Evolutionary conservation across 2,113 vertebrate genomes (phyloP), one percentile per base, ranked within the genome.

Genomic region (Cairina moschata): DNA sequence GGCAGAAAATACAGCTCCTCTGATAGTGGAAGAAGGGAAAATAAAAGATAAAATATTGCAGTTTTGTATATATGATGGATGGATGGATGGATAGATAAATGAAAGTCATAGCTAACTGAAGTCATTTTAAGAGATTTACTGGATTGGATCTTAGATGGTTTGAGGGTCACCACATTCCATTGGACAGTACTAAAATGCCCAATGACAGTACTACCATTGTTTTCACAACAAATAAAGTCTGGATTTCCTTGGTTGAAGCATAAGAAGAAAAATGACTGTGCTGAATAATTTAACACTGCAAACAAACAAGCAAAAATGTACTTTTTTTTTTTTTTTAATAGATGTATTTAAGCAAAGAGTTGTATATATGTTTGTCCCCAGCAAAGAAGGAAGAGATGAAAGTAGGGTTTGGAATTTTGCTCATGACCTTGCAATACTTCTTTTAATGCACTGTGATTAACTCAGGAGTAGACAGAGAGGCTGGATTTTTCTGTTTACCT

Each of bases 351-450:
- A 55, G 28, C 32, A 44, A 68, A 54, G 21, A 88, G 26, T 52
- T 69, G 1, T 3, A 3, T 40, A 13, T 50, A 15, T 55, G 2
- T 62, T 32, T 55, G 38, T 67, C 71, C 83, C 36, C 28, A 74
- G 15, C 8, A 54, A 63, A 82, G 9, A 73, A 23, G 77, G 20
- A 68, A 56, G 8, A 63, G 7, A 18, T 42, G 2, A 63, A 10
- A 54, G 11, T 3, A 63, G 8, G 3, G 4, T 55, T 83, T 55
- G 9, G 17, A 91, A 74, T 17, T 56, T 76, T 83, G 22, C 9
- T 25, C 6, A 2, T 65, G 12, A 48, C 28, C 8, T 79, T 72
- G 11, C 0, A 0, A 22, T 17, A 31, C 2, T 26, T 50, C 13
- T 76, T 92, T 59, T 28, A 36, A 28, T 5, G 78, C 8, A 8